Conservation (phyloP, 1,140 invertebrate genomes). For the Orius laevigatus region DNA sequence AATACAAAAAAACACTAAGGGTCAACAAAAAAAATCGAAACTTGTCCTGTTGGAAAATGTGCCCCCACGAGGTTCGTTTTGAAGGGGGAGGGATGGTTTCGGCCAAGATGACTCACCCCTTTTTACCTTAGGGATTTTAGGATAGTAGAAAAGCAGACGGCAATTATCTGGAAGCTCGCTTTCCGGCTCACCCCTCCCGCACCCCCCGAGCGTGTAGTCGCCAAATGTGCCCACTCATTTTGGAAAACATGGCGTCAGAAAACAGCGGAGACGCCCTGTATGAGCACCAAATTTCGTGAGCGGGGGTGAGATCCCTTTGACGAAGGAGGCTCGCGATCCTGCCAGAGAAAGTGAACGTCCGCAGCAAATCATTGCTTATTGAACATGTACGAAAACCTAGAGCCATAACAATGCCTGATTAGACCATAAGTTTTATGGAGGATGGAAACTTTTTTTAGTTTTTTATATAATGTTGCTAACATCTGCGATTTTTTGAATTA, state of each 20-base stretch:
- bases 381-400: constrained; percentile 59
- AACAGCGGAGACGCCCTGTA: constrained; percentile 63
- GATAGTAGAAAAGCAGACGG: constrained; percentile 56
- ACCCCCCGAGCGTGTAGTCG: constrained; percentile 47
- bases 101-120: too few relatives aligned
- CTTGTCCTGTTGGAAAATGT: too few relatives aligned
- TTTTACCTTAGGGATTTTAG: too few relatives aligned
- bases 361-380: constrained; percentile 66
- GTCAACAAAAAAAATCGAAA: too few relatives aligned
- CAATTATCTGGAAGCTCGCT: constrained; percentile 71
- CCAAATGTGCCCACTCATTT: constrained; percentile 52
- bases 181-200: too few relatives aligned
- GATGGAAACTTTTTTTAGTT: too few relatives aligned
- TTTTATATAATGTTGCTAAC: too few relatives aligned
- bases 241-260: constrained; percentile 85
- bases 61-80: too few relatives aligned
- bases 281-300: constrained; percentile 71
- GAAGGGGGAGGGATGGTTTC: too few relatives aligned
- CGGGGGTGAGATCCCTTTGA: constrained; percentile 58
- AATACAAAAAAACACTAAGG: constrained; percentile 61
- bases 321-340: constrained; percentile 51
- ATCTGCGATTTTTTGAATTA: too few relatives aligned
- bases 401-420: not conserved
- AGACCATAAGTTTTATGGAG: too few relatives aligned
- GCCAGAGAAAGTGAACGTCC: constrained; percentile 68